Conservation (phyloP, 2,797 vertebrate species). For the Gastrophryne carolinensis region DNA sequence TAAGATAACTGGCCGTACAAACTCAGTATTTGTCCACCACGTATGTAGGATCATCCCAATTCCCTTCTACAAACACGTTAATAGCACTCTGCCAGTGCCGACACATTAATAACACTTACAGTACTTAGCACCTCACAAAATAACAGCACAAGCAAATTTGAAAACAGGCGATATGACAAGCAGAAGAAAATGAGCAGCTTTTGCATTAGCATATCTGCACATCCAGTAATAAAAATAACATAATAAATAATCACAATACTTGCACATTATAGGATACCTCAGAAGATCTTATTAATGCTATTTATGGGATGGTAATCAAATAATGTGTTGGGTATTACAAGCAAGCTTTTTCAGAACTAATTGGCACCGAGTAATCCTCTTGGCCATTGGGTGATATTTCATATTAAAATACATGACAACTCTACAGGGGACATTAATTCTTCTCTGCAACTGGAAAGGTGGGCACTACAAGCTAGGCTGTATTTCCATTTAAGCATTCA, state of each 20-base stretch:
- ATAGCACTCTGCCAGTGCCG: neutral
- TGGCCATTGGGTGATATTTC: neutral
- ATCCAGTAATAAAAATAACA: neutral
- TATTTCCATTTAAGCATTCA: no score
- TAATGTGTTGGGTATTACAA: neutral
- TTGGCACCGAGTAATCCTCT: neutral
- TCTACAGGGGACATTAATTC: neutral
- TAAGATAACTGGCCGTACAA: neutral
- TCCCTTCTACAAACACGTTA: neutral
- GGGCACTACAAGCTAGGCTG: no score
- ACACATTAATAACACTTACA: conserved; percentile 3
- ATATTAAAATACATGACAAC: neutral
- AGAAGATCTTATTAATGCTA: no score
- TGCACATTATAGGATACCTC: neutral
- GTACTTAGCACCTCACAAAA: neutral
- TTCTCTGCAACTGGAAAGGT: no score
- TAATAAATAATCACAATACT: neutral
- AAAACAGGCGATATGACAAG: neutral
- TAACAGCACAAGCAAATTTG: neutral
- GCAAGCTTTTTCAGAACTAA: neutral
- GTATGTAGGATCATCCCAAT: neutral
- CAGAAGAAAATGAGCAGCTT: neutral
- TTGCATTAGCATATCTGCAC: neutral
- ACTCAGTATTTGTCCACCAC: neutral
- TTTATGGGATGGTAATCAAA: no score